phyloP scores from a whole-genome alignment of 2,888 invertebrate genomes.

The Nemapogon koenigi region DNA sequence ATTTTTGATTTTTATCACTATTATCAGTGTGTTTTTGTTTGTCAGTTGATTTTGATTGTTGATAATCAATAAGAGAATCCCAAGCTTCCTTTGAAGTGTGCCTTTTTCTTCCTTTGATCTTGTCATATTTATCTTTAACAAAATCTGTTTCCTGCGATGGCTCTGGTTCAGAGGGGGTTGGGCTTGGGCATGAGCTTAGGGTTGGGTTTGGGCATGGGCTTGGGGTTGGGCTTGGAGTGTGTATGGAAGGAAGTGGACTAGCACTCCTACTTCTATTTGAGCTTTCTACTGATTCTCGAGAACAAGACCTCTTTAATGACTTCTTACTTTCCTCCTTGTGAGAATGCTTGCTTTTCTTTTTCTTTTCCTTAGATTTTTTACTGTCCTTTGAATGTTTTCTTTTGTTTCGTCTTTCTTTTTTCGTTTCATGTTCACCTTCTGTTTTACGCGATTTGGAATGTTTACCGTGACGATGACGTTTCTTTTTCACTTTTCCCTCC shows the following conservation, averaged over 20 bases:
- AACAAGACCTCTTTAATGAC: constrained; percentile 25
- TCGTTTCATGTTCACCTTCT: constrained; percentile 34
- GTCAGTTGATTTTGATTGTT: constrained; percentile 39
- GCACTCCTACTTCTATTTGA: constrained; percentile 49
- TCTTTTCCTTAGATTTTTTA: constrained; percentile 56
- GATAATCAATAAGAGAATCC: constrained; percentile 51
- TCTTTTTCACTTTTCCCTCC: constrained; percentile 47
- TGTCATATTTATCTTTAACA: constrained; percentile 67
- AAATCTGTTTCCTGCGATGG: constrained; percentile 44
- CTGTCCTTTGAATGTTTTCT: constrained; percentile 46
- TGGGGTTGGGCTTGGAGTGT: constrained; percentile 46
- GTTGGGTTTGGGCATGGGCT: constrained; percentile 23
- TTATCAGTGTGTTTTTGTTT: constrained; percentile 47
- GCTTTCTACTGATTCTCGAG: constrained; percentile 45
- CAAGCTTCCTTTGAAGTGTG: constrained; percentile 54
- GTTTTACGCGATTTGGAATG: constrained; percentile 54
- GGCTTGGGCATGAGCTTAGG: constrained; percentile 18
- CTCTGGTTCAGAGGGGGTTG: constrained; percentile 19
- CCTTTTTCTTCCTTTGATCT: constrained; percentile 66
- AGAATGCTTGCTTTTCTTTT: constrained; percentile 47
- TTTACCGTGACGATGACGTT: constrained; percentile 52
- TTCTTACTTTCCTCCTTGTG: constrained; percentile 1
- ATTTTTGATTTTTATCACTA: constrained; percentile 57
- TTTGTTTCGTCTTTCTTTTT: constrained; percentile 25
- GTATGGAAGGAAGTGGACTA: constrained; percentile 52